A percentile compares a stretch with the other conserved stretches of the same genome.
Evolutionary conservation across 2,797 vertebrate genomes (phyloP).

Genomic region (Perodicticus potto): DNA sequence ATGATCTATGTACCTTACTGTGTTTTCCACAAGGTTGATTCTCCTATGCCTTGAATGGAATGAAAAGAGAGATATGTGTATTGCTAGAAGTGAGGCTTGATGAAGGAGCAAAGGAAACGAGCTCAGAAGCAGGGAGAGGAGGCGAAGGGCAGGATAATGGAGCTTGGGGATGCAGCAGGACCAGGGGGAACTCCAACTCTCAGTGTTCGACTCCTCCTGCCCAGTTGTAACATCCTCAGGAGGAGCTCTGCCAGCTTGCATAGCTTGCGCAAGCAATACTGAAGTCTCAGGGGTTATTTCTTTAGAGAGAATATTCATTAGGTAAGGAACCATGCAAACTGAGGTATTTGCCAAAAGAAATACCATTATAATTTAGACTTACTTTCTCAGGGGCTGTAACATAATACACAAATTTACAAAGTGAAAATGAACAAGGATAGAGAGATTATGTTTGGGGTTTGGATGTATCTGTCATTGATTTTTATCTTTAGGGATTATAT

Average conservation of each 20-base stretch:
- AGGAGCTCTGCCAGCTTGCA: not conserved
- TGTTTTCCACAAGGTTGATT: not conserved
- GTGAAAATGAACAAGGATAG: not conserved
- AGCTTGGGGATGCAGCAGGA: not conserved
- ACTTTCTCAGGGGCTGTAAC: not conserved
- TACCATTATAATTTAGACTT: not conserved
- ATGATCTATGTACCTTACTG: not conserved
- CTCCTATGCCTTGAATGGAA: not conserved
- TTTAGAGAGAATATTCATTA: not conserved
- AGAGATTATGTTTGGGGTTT: slow-evolving; percentile 9
- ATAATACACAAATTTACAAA: not conserved
- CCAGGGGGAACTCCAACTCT: not conserved
- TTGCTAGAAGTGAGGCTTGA: not conserved
- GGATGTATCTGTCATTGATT: not conserved
- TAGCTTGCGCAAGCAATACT: not conserved
- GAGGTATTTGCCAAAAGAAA: not conserved
- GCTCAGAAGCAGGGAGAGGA: not conserved
- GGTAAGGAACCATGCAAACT: not conserved
- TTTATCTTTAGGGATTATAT: slow-evolving; percentile 39
- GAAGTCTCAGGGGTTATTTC: not conserved
- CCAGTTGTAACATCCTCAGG: not conserved
- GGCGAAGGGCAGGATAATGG: too few species aligned
- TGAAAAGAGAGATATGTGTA: not conserved
- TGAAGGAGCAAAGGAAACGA: not conserved
- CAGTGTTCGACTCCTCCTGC: not conserved